Conservation (phyloP, 2,113 vertebrate genomes). For the Petrocephalus microphthalmus region DNA sequence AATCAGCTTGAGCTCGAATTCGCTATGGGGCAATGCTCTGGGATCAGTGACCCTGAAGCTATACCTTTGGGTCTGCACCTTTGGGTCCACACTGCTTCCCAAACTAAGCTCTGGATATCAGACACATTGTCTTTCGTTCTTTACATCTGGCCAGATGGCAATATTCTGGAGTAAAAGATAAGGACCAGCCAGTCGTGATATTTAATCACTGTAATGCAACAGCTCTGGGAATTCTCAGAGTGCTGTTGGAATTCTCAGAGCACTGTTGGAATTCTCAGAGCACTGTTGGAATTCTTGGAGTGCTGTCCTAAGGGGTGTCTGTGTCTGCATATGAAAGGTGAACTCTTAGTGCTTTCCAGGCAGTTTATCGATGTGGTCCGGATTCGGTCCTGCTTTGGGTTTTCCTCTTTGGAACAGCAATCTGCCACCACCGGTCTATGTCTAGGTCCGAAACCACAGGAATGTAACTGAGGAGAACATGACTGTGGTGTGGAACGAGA, state of each 20-base stretch:
- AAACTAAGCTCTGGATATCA: not conserved
- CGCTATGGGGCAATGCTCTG: not conserved
- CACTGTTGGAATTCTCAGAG: not conserved
- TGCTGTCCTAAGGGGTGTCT: not conserved
- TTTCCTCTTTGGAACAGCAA: not conserved
- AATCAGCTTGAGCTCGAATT: not conserved
- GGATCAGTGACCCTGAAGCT: not conserved
- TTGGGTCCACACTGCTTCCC: not conserved
- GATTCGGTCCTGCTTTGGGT: not conserved
- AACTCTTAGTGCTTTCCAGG: not conserved
- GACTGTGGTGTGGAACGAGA: not conserved
- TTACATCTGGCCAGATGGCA: not conserved
- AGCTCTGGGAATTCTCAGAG: not conserved
- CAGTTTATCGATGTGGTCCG: not conserved
- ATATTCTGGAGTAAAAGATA: not conserved
- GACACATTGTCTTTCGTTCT: not conserved
- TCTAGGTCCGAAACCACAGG: not conserved
- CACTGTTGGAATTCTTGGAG: not conserved
- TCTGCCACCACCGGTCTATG: not conserved
- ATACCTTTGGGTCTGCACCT: not conserved
- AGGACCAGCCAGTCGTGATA: not conserved
- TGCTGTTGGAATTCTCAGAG: not conserved
- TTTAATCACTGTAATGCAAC: not conserved
- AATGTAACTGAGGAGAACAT: not conserved
- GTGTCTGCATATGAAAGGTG: not conserved